A percentile compares a stretch with the other conserved stretches of the same genome.
Conservation (phyloP, 2,888 invertebrate genomes). For the Callimorpha dominula region DNA sequence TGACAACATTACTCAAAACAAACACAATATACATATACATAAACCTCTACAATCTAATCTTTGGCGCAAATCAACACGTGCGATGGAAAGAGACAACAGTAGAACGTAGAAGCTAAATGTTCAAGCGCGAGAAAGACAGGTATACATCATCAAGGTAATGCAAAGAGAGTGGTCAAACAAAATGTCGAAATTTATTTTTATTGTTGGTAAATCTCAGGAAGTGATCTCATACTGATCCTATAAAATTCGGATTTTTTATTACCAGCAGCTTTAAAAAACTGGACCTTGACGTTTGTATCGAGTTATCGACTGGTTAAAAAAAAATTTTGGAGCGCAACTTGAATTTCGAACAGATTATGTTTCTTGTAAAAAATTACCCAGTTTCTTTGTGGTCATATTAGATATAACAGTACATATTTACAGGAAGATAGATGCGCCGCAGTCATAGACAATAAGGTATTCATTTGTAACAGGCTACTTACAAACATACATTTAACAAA, state of each 20-base stretch:
- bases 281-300: slow-evolving; percentile 53
- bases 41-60: slow-evolving; percentile 56
- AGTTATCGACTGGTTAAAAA: slow-evolving; percentile 10
- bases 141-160: slow-evolving; percentile 72
- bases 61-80: slow-evolving; percentile 75
- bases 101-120: slow-evolving; percentile 57
- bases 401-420: not conserved
- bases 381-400: not conserved
- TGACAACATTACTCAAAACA: slow-evolving; percentile 20
- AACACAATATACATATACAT: slow-evolving; percentile 12
- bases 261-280: slow-evolving; percentile 48
- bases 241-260: slow-evolving; percentile 56
- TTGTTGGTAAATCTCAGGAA: slow-evolving; percentile 73
- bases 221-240: slow-evolving; percentile 71
- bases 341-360: slow-evolving; percentile 13
- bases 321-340: slow-evolving; percentile 15
- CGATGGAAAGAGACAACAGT: slow-evolving; percentile 64
- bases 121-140: slow-evolving; percentile 62
- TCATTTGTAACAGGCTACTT: not conserved
- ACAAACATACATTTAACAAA: not conserved
- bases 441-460: not conserved
- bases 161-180: slow-evolving; percentile 72
- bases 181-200: slow-evolving; percentile 73
- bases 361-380: slow-evolving; percentile 8
- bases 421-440: not conserved